Conservation (phyloP, 64 coral and sea anemone genomes). For the Platygyra sinensis region DNA sequence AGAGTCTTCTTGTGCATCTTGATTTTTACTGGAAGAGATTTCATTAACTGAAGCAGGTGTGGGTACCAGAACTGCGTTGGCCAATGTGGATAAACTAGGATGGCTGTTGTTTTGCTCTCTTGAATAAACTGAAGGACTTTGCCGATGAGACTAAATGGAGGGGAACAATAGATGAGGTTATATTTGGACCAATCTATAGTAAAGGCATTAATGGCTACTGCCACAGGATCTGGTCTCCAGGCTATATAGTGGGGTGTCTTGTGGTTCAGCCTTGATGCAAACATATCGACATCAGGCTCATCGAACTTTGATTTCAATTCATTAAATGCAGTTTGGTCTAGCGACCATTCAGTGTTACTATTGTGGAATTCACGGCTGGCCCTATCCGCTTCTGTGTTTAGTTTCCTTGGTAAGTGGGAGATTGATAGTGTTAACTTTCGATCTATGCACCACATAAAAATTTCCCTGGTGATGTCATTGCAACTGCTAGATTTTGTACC, state of each 20-base stretch:
- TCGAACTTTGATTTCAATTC: slow-evolving; percentile 7
- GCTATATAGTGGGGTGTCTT: slow-evolving; percentile 38
- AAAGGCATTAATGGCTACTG: slow-evolving; percentile 52
- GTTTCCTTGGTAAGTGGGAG: slow-evolving; percentile 47
- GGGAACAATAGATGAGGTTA: slow-evolving; percentile 50
- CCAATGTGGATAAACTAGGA: slow-evolving; percentile 38
- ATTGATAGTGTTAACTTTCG: slow-evolving; percentile 27
- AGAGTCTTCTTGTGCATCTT: slow-evolving; percentile 35
- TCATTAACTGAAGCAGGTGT: slow-evolving; percentile 17
- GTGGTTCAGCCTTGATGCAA: slow-evolving; percentile 60
- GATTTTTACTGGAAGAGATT: slow-evolving; percentile 29
- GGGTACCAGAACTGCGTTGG: slow-evolving; percentile 77
- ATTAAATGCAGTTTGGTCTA: slow-evolving; percentile 26
- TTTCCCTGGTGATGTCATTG: slow-evolving; percentile 63
- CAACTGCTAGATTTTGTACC: slow-evolving; percentile 47
- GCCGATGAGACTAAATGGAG: slow-evolving; percentile 58
- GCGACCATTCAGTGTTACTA: slow-evolving; percentile 58
- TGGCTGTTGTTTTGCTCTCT: slow-evolving; percentile 37
- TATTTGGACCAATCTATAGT: slow-evolving; percentile 35
- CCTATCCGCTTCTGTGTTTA: slow-evolving; percentile 53
- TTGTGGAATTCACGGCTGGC: slow-evolving; percentile 45
- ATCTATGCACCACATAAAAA: slow-evolving; percentile 38
- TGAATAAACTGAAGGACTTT: slow-evolving; percentile 52
- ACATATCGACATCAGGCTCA: slow-evolving; percentile 43
- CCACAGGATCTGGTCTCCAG: slow-evolving; percentile 54